phyloP scores from a whole-genome alignment of 2,797 vertebrate genomes.

The Aeoliscus strigatus region DNA sequence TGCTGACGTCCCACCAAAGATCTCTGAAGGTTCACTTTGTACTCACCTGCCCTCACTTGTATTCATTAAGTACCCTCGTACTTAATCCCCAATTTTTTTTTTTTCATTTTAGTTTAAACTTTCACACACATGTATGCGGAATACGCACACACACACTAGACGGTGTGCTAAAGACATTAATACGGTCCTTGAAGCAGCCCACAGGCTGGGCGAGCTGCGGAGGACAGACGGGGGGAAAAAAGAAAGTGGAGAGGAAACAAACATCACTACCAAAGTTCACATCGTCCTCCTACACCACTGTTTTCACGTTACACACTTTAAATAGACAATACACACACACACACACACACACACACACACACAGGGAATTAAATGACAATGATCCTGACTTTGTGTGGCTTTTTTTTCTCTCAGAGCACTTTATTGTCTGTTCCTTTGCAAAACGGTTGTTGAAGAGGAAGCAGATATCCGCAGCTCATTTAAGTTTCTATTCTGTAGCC shows the following conservation, averaged over 20 bases:
- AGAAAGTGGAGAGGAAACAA: conserved; percentile 24
- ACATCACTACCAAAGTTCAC: conserved; percentile 16
- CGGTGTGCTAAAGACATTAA: conserved; percentile 63
- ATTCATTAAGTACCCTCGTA: too few species aligned
- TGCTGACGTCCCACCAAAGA: conserved; percentile 44
- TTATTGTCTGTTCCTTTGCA: conserved; percentile 34
- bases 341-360: conserved; percentile 11
- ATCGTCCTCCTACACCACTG: conserved; percentile 4
- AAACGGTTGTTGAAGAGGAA: too few species aligned
- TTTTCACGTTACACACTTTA: conserved; percentile 9
- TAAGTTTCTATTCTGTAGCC: conserved; percentile 44
- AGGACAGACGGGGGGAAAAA: conserved; percentile 5
- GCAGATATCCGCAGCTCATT: conserved; percentile 33
- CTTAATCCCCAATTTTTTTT: too few species aligned
- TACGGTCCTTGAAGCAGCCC: conserved; percentile 33
- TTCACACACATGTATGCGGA: conserved; percentile 5
- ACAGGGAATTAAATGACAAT: conserved; percentile 31
- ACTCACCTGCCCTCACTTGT: conserved; percentile 6
- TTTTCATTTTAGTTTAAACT: conserved; percentile 15
- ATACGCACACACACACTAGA: conserved; percentile 8
- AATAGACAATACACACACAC: conserved; percentile 1
- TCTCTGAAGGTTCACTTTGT: conserved; percentile 21
- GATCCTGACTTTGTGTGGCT: too few species aligned
- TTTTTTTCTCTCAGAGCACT: conserved; percentile 26
- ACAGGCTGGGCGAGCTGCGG: conserved; percentile 13